phyloP scores from a whole-genome alignment of 2,797 vertebrate species.

The Gymnoscopelus microlampas region DNA sequence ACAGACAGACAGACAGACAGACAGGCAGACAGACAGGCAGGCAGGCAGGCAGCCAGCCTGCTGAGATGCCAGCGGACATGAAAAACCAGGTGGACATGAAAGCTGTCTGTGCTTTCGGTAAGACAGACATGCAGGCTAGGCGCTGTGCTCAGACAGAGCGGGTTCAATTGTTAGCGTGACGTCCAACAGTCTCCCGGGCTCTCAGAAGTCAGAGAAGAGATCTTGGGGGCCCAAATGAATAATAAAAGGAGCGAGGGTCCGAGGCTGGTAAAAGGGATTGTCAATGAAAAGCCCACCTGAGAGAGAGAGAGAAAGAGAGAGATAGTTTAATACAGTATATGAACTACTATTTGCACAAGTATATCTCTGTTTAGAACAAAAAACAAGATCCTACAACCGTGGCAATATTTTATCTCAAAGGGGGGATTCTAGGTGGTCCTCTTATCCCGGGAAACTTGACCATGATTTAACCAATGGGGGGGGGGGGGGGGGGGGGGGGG shows the following conservation, averaged over 20 bases:
- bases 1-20: slow-evolving; percentile 37
- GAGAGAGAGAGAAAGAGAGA: slow-evolving; percentile 85
- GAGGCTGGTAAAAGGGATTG: slow-evolving; percentile 99
- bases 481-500: too few species aligned
- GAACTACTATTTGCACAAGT: not conserved
- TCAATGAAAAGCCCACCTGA: slow-evolving; percentile 99
- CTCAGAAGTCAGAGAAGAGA: slow-evolving; percentile 98
- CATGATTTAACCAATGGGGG: too few species aligned
- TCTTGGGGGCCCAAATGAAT: slow-evolving; percentile 99
- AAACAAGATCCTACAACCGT: too few species aligned
- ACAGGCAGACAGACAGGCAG: slow-evolving; percentile 32
- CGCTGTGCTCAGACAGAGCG: slow-evolving; percentile 20
- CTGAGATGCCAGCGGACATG: slow-evolving; percentile 28
- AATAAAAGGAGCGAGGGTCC: slow-evolving; percentile 97
- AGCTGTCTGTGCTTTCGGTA: slow-evolving; percentile 29
- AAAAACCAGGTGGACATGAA: slow-evolving; percentile 27
- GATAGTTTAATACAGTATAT: slow-evolving; percentile 61
- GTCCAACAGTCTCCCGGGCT: slow-evolving; percentile 76
- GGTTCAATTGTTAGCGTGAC: slow-evolving; percentile 31
- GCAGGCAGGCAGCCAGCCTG: slow-evolving; percentile 52
- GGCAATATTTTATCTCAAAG: too few species aligned
- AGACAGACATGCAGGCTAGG: slow-evolving; percentile 28
- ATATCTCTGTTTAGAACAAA: too few species aligned
- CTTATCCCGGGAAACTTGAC: too few species aligned
- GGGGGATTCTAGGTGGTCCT: too few species aligned